Percentiles rank a stretch among this genome's conserved stretches.
Conservation (phyloP, 2,797 vertebrate species). For the Phoxinus dragarum region DNA sequence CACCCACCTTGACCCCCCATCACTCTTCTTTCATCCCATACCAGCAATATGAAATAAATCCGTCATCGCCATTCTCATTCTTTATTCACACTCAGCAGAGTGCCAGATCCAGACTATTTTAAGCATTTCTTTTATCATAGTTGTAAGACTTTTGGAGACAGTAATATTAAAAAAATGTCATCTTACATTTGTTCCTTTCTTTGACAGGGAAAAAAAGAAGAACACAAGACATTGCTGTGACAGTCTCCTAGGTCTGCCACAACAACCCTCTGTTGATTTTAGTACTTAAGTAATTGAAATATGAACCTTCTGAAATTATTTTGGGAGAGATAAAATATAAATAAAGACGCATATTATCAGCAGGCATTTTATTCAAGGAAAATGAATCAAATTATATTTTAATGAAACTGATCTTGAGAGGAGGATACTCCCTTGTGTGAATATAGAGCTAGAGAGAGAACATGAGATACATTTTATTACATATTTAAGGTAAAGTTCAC, state of each 20-base stretch:
- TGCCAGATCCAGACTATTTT: conserved; percentile 54
- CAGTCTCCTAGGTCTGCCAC: neutral
- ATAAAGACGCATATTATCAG: neutral
- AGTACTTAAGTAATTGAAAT: neutral
- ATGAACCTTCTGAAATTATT: neutral
- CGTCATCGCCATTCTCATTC: conserved; percentile 57
- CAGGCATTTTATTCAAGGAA: conserved; percentile 18
- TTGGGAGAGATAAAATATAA: conserved; percentile 7
- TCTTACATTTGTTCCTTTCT: conserved; percentile 53
- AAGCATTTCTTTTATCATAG: conserved; percentile 41
- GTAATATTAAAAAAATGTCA: conserved; percentile 57
- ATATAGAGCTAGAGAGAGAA: neutral
- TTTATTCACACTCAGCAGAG: conserved; percentile 60
- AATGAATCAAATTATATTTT: conserved; percentile 9
- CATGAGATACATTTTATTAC: neutral
- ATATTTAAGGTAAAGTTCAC: neutral
- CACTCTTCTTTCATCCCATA: conserved; percentile 70
- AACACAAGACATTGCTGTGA: neutral
- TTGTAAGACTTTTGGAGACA: conserved; percentile 46
- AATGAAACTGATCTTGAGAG: neutral
- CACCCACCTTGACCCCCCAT: conserved; percentile 71
- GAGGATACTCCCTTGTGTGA: neutral
- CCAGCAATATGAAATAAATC: conserved; percentile 67
- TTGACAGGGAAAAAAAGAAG: neutral
- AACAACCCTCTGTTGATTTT: neutral